Base-by-base conservation (phyloP, 23 tunicate genomes). In the Corella eumyota region DNA sequence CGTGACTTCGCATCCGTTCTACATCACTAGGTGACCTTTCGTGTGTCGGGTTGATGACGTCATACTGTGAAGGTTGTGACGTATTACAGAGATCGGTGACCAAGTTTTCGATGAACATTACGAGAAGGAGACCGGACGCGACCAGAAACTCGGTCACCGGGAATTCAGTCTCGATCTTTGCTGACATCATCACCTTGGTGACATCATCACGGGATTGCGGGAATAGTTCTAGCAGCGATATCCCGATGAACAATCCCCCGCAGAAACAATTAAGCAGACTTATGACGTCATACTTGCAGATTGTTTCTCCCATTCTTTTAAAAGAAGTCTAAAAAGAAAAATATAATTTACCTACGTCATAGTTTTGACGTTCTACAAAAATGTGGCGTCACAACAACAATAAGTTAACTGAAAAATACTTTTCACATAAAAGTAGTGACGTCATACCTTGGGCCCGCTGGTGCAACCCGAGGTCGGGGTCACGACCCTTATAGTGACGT, bases 201-300 rank as follows among this genome's bases (percentile, higher is more conserved):
- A 85, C 75, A 19, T 34, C 80, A 22, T 31, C 26, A 50, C 70
- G 44, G 30, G 85, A 67, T 46, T 71, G 70, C 0, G 95, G 95
- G 21, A 85, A 55, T 60, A 85, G 33, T 9, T 85, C 95, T 35
- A 85, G 67, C 22, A 85, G 51, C 29, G 78, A 69, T 27, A 85
- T 64, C 19, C 95, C 95, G 33, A 85, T 62, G 51, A 85, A 85
- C 4, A 85, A 47, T 17, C 95, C 95, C 6, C 95, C 95, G 32
- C 95, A 85, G 37, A 81, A 65, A 30, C 95, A 85, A 64, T 85
- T 76, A 24, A 85, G 65, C 15, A 60, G 34, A 50, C 85, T 77
- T 0, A 60, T 27, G 47, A 85, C 31, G 69, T 70, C 75, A 30
- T 79, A 79, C 32, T 36, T 54, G 40, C 68, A 22, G 32, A 79